A percentile compares a stretch with the other conserved stretches of the same genome.
phyloP scores from a whole-genome alignment of 2,113 vertebrate genomes.

The Lepisosteus osseus region DNA sequence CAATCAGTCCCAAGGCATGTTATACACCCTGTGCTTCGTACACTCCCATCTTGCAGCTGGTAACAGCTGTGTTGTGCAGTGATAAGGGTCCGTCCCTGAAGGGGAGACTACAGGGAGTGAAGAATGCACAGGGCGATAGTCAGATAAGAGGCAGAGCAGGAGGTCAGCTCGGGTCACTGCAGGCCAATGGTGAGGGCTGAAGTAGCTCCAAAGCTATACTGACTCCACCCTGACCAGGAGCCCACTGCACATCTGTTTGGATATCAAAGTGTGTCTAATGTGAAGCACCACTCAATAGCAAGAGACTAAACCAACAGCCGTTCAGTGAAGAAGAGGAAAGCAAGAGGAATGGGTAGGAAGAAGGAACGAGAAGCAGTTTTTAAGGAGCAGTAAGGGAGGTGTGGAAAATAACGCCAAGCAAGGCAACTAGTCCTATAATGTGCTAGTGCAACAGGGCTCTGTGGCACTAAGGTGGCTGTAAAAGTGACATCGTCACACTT shows the following conservation, averaged over 20 bases:
- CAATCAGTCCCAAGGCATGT: background rate
- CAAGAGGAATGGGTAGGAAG: background rate
- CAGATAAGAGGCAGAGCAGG: background rate
- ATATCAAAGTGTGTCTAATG: background rate
- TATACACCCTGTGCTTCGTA: background rate
- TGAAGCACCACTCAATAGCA: background rate
- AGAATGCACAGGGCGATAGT: background rate
- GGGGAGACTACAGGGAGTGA: background rate
- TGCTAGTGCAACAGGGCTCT: background rate
- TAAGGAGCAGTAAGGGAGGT: background rate
- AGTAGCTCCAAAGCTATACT: no score
- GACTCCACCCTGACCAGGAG: background rate
- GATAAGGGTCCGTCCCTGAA: background rate
- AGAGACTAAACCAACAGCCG: background rate
- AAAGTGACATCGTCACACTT: background rate
- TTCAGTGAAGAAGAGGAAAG: background rate
- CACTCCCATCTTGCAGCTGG: background rate
- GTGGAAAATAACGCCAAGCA: background rate
- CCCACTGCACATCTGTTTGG: background rate
- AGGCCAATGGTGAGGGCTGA: background rate
- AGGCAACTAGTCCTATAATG: background rate
- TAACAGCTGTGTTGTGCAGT: background rate
- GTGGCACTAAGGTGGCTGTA: background rate
- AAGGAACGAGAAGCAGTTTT: background rate
- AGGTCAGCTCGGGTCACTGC: conserved; percentile 6